Evolutionary conservation across 2,113 vertebrate genomes (phyloP).

Genomic region (Calidris pugnax): DNA sequence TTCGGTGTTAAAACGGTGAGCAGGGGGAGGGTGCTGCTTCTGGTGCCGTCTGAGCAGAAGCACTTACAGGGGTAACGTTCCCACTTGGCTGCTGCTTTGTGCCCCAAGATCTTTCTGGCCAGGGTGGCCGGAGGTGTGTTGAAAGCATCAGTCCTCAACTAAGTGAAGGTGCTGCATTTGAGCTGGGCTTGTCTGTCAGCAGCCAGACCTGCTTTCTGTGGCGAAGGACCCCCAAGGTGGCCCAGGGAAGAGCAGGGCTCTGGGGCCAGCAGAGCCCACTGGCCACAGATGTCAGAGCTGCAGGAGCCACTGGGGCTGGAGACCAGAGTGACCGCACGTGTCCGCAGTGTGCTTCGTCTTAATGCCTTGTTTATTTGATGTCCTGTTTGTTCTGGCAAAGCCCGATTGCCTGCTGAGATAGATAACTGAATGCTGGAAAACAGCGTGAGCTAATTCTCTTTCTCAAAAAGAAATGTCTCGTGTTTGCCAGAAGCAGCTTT

Average conservation of each 20-base stretch:
- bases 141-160: neutral
- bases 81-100: neutral
- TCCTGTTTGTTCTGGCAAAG: conserved; percentile 61
- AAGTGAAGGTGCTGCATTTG: fast-evolving
- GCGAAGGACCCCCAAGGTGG: fast-evolving
- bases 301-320: neutral
- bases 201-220: fast-evolving
- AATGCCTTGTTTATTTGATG: conserved; percentile 47
- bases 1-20: neutral
- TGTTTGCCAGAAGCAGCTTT: neutral
- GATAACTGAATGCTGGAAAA: neutral
- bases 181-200: neutral
- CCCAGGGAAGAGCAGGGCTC: neutral
- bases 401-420: neutral
- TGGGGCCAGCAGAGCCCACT: fast-evolving
- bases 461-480: neutral
- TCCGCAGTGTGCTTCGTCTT: neutral
- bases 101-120: neutral
- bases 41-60: neutral
- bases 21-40: neutral
- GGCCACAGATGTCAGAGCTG: neutral
- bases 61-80: fast-evolving
- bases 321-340: conserved; percentile 8
- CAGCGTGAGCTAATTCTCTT: neutral
- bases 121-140: neutral